Evolutionary conservation across 2,113 vertebrate species (phyloP), one percentile per base, ranked within the genome.

Genomic region (Hippocampus barbouri): DNA sequence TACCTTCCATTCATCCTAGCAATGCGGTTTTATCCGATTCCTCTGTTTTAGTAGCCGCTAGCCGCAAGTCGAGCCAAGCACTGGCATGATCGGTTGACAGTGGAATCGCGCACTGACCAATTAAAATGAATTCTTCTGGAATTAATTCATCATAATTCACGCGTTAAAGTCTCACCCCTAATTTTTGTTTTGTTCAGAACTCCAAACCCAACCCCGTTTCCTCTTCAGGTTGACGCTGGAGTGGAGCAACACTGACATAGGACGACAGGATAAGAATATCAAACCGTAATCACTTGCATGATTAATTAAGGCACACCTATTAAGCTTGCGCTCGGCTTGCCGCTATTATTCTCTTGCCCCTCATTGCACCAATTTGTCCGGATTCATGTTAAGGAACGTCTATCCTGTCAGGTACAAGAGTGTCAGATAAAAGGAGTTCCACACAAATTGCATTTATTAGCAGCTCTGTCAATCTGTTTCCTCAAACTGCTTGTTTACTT

Each of bases 401-500:
- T 9, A 71, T 21, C 51, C 4, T 49, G 41, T 47, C 5, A 21
- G 67, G 4, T 41, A 18, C 25, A 51, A 38, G 15, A 3, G 5
- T 40, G 21, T 20, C 14, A 45, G 12, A 23, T 34, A 2, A 65
- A n/a, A 45, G 6, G 23, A 41, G 38, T n/a, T n/a, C n/a, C 62
- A 64, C 8, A 51, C 16, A 14, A 60, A 69, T 20, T 34, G 20
- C 43, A 67, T 66, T 65, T 12, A 73, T 69, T 71, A 38, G 65
- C 11, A 76, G 54, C 41, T 82, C 76, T 68, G 62, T 80, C 74
- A 76, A 45, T 38, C 64, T 25, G n/a, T 82, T 76, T 76, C 40
- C 62, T 69, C 51, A 77, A 66, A 72, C 78, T 81, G 82, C 71
- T 74, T 82, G 74, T 84, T 88, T 85, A 86, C 82, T 85, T 91